Evolutionary conservation across 2,797 vertebrate genomes (phyloP).

Genomic region (Adelosebastes latens): DNA sequence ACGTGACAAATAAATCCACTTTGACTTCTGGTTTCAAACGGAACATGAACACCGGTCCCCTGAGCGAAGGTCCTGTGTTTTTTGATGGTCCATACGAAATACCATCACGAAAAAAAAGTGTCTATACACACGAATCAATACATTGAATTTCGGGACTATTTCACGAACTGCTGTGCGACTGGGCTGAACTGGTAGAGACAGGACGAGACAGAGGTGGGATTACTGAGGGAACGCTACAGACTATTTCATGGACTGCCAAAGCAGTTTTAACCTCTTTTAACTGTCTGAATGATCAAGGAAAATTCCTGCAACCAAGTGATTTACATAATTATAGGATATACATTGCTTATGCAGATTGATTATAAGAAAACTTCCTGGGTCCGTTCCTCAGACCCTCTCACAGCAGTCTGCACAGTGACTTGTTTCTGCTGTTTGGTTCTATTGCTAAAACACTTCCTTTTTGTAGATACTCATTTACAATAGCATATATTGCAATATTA

Average conservation of each 20-base stretch:
- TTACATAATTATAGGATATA: background rate
- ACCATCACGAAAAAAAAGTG: no score
- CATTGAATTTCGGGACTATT: no score
- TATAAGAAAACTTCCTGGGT: background rate
- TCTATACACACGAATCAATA: no score
- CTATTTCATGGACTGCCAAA: background rate
- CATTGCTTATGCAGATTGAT: background rate
- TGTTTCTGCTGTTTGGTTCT: background rate
- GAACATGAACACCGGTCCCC: rapidly evolving
- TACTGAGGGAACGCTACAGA: background rate
- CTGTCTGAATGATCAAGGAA: background rate
- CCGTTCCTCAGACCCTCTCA: background rate
- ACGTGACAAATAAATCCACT: no score
- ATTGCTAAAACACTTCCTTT: background rate
- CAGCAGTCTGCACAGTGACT: background rate
- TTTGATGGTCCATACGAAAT: no score
- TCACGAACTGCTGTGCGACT: no score
- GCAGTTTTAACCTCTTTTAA: background rate
- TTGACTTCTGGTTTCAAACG: no score
- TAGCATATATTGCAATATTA: no score
- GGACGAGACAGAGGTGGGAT: background rate
- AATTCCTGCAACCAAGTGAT: background rate
- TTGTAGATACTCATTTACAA: no score
- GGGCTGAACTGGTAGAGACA: no score
- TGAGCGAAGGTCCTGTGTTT: rapidly evolving